phyloP scores from a whole-genome alignment of 2,888 invertebrate genomes.

The Norana najaformis region DNA sequence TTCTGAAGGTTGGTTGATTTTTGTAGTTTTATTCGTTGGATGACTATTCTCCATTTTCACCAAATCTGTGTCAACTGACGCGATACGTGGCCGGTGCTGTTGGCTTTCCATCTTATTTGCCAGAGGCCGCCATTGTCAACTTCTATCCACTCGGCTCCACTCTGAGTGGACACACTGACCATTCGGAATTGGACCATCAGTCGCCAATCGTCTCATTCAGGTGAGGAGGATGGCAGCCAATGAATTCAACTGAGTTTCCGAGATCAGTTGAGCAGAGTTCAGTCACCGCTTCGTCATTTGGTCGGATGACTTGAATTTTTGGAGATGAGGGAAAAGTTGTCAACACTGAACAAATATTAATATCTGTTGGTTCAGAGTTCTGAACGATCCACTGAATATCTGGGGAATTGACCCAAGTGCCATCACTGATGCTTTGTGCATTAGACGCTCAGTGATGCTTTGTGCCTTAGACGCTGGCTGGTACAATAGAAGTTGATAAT shows the following conservation, averaged over 20 bases:
- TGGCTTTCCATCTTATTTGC: conserved; percentile 43
- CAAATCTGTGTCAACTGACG: conserved; percentile 72
- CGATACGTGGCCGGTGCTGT: conserved; percentile 65
- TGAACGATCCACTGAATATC: too few relatives aligned
- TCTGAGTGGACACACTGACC: conserved; percentile 90
- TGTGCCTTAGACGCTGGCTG: background rate
- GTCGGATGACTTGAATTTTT: background rate
- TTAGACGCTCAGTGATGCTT: background rate
- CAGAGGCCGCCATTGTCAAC: conserved; percentile 94
- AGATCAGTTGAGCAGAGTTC: too few relatives aligned
- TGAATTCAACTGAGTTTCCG: too few relatives aligned
- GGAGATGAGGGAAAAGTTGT: background rate
- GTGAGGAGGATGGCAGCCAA: conserved; percentile 65
- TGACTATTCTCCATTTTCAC: conserved; percentile 71
- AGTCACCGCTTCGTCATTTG: background rate
- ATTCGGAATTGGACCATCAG: conserved; percentile 81
- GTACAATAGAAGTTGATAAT: background rate
- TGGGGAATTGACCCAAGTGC: too few relatives aligned
- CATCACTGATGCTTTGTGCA: background rate
- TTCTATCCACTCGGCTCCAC: conserved; percentile 92
- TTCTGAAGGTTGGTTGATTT: background rate
- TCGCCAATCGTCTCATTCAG: conserved; percentile 90
- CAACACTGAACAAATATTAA: background rate
- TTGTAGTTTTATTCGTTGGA: conserved; percentile 9
- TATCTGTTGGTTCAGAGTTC: background rate